phyloP scores from a whole-genome alignment of 2,888 invertebrate genomes.

The Athetis lepigone region DNA sequence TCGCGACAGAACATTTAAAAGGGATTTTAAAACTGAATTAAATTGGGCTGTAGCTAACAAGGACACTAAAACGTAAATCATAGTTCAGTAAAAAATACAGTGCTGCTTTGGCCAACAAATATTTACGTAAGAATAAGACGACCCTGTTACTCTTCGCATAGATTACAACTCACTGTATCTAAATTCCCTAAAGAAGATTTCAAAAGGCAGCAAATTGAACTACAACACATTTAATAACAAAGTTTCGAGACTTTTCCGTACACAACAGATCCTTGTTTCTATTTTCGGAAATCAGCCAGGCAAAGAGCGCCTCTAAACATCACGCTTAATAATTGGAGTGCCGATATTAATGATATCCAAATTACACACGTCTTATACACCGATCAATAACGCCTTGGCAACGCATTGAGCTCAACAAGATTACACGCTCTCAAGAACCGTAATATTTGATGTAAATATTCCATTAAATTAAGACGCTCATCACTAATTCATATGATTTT shows the following conservation, averaged over 20 bases:
- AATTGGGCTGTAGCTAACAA: too few relatives aligned
- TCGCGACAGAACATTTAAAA: too few relatives aligned
- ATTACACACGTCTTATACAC: conserved; percentile 14
- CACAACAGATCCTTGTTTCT: background rate
- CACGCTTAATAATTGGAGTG: conserved; percentile 7
- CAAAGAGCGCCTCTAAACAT: background rate
- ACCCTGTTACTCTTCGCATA: too few relatives aligned
- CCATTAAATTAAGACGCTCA: conserved; percentile 46
- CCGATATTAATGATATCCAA: conserved; percentile 31
- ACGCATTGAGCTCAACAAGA: conserved; percentile 42
- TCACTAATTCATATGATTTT: conserved; percentile 50
- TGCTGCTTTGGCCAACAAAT: too few relatives aligned
- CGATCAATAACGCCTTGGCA: conserved; percentile 54
- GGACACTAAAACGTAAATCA: too few relatives aligned
- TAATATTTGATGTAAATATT: conserved; percentile 44
- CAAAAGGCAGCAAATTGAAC: too few relatives aligned
- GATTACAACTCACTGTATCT: too few relatives aligned
- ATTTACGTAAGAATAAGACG: too few relatives aligned
- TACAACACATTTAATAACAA: too few relatives aligned
- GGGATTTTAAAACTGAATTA: too few relatives aligned
- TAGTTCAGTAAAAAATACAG: too few relatives aligned
- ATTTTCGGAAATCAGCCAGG: background rate
- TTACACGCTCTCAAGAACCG: conserved; percentile 22
- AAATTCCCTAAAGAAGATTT: too few relatives aligned
- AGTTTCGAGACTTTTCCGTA: background rate